Conservation (phyloP, 1,140 invertebrate species). For the Drosophila murphyi region DNA sequence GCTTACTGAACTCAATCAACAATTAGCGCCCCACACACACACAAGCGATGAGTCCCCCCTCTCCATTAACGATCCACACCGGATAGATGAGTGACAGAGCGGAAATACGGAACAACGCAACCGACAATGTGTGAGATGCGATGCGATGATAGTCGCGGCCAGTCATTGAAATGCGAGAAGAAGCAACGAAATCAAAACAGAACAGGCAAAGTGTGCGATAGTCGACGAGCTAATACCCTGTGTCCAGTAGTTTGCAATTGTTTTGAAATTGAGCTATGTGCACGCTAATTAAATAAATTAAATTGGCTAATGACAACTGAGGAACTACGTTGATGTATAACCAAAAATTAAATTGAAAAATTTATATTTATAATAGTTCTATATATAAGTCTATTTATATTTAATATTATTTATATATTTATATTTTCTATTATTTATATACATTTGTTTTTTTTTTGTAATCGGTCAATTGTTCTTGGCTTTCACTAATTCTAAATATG, state of each 20-base stretch:
- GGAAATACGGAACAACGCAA: slow-evolving; percentile 66
- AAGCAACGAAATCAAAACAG: slow-evolving; percentile 54
- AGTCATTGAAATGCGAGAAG: slow-evolving; percentile 63
- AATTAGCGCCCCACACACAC: slow-evolving; percentile 28
- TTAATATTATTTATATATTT: too few relatives aligned
- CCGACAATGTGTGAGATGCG: slow-evolving; percentile 48
- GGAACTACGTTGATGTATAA: too few relatives aligned
- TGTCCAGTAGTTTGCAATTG: too few relatives aligned
- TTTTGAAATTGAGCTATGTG: too few relatives aligned
- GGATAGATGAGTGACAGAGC: slow-evolving; percentile 53
- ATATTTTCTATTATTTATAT: too few relatives aligned
- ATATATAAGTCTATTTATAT: too few relatives aligned
- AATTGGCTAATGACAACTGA: too few relatives aligned
- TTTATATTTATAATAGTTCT: too few relatives aligned
- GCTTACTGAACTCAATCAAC: slow-evolving; percentile 30
- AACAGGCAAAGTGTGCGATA: slow-evolving; percentile 10
- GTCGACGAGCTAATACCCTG: slow-evolving; percentile 1
- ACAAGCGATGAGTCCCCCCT: slow-evolving; percentile 6
- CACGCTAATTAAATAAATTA: too few relatives aligned
- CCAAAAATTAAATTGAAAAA: too few relatives aligned
- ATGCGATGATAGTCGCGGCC: slow-evolving; percentile 20
- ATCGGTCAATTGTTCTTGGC: too few relatives aligned
- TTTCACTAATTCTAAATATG: not conserved
- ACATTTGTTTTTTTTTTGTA: too few relatives aligned
- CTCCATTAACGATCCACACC: slow-evolving; percentile 1